Evolutionary conservation across 2,888 invertebrate species (phyloP).

Genomic region (Nebria salina): DNA sequence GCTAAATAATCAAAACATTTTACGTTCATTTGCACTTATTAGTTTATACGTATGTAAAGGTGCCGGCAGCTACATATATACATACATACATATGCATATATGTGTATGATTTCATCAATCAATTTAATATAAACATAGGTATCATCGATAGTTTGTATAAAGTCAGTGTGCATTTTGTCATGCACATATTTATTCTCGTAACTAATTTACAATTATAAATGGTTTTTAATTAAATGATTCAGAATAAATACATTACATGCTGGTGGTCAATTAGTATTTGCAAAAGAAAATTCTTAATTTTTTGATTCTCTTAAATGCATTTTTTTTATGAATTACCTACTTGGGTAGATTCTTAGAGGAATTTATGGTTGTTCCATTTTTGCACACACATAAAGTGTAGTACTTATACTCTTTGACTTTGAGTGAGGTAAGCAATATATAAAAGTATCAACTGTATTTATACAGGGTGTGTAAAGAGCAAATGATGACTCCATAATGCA

Average conservation of each 20-base stretch:
- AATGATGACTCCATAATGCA: background rate
- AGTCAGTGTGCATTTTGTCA: background rate
- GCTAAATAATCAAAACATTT: background rate
- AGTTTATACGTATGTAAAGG: background rate
- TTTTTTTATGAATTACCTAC: no score
- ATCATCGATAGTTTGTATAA: background rate
- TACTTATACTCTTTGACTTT: background rate
- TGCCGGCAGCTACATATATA: background rate
- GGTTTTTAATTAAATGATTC: conserved; percentile 5
- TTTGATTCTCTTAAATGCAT: background rate
- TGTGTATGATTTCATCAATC: background rate
- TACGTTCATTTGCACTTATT: background rate
- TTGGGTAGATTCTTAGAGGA: no score
- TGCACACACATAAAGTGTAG: background rate
- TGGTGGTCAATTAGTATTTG: no score
- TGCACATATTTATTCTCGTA: background rate
- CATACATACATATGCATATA: no score
- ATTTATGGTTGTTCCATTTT: no score
- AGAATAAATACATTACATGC: background rate
- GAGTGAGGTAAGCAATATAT: background rate
- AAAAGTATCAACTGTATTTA: background rate
- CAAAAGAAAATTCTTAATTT: background rate
- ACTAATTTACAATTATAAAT: conserved; percentile 12
- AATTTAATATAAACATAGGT: background rate
- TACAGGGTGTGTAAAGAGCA: background rate